These are phyloP conservation scores for Phalacrocorax carbo DNA, from an alignment of 2,113 vertebrate species.

Conservation along the genomic window DNA sequence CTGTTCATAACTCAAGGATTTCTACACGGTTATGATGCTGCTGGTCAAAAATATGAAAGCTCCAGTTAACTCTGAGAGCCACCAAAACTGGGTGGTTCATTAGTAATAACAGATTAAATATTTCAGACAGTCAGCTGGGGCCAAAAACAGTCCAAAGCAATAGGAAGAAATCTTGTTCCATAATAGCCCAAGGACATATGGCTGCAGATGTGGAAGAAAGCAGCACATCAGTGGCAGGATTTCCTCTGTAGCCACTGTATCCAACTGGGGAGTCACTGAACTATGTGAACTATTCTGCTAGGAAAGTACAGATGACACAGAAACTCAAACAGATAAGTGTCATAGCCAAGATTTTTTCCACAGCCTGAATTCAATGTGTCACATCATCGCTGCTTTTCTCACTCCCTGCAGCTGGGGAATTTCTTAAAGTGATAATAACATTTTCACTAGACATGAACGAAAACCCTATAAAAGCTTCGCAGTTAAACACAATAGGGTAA, in stretches of 20 bases:
- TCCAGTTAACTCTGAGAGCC: neutral
- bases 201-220: neutral
- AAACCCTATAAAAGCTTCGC: neutral
- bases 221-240: neutral
- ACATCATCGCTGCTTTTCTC: neutral
- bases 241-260: neutral
- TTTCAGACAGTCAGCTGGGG: neutral
- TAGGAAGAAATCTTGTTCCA: neutral
- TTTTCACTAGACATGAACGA: neutral
- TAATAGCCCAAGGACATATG: neutral
- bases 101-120: neutral
- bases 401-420: neutral
- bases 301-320: neutral
- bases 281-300: neutral
- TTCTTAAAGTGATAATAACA: neutral
- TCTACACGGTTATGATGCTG: neutral
- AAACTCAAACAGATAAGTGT: neutral
- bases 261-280: neutral
- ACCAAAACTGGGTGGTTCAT: neutral
- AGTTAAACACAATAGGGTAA: neutral
- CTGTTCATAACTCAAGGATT: neutral
- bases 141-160: neutral
- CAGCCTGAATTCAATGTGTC: neutral
- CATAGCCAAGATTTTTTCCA: constrained; percentile 35
- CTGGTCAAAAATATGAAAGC: neutral